These are phyloP conservation scores for Trilocha varians DNA, from an alignment of 2,888 invertebrate genomes.

Conservation along the genomic window DNA sequence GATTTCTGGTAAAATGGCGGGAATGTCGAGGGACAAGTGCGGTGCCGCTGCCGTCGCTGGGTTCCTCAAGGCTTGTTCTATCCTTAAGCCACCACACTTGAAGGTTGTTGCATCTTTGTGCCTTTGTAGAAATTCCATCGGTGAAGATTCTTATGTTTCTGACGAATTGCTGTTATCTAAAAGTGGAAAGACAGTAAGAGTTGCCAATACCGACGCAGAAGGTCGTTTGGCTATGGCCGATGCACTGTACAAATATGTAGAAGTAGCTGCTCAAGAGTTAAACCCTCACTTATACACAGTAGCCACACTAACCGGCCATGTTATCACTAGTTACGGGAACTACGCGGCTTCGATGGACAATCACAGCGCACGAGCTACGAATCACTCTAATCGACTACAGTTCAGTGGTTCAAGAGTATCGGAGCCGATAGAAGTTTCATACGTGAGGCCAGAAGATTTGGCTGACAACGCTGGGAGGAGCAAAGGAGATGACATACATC, in stretches of 20 bases:
- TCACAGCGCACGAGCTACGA: conserved; percentile 75
- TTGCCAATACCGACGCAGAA: conserved; percentile 94
- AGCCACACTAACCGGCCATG: conserved; percentile 90
- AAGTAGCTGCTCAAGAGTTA: conserved; percentile 75
- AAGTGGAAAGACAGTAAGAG: conserved; percentile 84
- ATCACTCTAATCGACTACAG: conserved; percentile 76
- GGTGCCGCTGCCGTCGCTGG: conserved; percentile 93
- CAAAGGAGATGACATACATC: conserved; percentile 86
- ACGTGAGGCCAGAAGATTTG: conserved; percentile 79
- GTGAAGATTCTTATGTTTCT: conserved; percentile 85
- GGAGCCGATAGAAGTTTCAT: conserved; percentile 86
- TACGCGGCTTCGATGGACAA: conserved; percentile 83
- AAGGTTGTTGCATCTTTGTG: conserved; percentile 85
- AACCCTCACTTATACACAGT: conserved; percentile 91
- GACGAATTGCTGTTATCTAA: conserved; percentile 88
- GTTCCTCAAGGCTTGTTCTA: conserved; percentile 83
- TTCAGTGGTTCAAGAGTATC: conserved; percentile 76
- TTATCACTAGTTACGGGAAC: conserved; percentile 76
- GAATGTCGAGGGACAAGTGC: conserved; percentile 93
- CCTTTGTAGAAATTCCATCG: conserved; percentile 89
- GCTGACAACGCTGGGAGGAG: conserved; percentile 76
- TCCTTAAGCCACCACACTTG: conserved; percentile 81
- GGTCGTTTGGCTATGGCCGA: conserved; percentile 93
- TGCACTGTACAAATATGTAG: conserved; percentile 69
- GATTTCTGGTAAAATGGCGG: conserved; percentile 79